Percentiles rank a stretch among this genome's conserved stretches.
phyloP scores from a whole-genome alignment of 2,113 vertebrate genomes.

The Callospermophilus lateralis region DNA sequence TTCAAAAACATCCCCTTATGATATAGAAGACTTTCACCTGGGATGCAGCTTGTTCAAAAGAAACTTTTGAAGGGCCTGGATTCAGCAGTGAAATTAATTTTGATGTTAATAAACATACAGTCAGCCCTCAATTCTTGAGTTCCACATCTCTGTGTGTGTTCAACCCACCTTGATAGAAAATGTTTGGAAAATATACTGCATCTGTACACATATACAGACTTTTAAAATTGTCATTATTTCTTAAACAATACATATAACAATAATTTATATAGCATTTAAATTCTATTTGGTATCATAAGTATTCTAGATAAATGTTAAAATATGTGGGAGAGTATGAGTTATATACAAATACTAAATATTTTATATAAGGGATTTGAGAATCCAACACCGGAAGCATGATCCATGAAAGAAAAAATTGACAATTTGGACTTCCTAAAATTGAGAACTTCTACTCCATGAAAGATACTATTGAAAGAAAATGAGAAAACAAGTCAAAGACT shows the following conservation, averaged over 20 bases:
- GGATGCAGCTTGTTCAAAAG: not conserved
- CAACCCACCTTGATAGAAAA: not conserved
- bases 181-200: not conserved
- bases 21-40: not conserved
- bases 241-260: not conserved
- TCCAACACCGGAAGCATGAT: not conserved
- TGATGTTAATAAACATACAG: not conserved
- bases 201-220: not conserved
- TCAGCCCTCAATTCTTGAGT: no score
- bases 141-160: not conserved
- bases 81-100: constrained; percentile 13
- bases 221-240: not conserved
- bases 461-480: not conserved
- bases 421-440: not conserved
- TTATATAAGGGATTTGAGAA: not conserved
- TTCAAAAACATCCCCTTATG: not conserved
- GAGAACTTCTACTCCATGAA: not conserved
- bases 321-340: not conserved
- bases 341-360: not conserved
- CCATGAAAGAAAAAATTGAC: not conserved
- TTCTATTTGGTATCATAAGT: not conserved
- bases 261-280: not conserved
- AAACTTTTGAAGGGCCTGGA: not conserved
- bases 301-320: not conserved
- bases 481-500: not conserved